Evolutionary conservation across 2,888 invertebrate species (phyloP).

Genomic region (Ennomos erosarius): DNA sequence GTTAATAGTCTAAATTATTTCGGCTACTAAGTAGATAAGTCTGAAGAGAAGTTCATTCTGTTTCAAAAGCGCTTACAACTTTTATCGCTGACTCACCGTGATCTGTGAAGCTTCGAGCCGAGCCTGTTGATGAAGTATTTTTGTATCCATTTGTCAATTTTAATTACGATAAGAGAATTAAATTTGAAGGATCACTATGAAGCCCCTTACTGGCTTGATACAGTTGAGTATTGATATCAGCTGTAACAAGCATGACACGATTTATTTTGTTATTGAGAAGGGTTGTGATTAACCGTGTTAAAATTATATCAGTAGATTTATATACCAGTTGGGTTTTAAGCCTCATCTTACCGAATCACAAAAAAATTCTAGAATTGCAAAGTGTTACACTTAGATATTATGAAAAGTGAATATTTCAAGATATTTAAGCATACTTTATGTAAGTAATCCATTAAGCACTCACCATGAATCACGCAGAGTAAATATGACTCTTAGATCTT

Average conservation of each 20-base stretch:
- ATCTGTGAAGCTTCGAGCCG: slow-evolving; percentile 50
- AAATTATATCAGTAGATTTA: neutral
- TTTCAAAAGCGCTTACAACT: slow-evolving; percentile 39
- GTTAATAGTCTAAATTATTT: slow-evolving; percentile 32
- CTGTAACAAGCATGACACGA: slow-evolving; percentile 23
- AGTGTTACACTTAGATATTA: too few relatives aligned
- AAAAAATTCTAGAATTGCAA: too few relatives aligned
- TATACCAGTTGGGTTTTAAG: neutral
- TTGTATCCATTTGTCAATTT: slow-evolving; percentile 66
- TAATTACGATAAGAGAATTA: slow-evolving; percentile 63
- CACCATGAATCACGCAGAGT: slow-evolving; percentile 29
- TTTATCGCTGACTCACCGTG: slow-evolving; percentile 63
- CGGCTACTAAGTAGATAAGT: slow-evolving; percentile 32
- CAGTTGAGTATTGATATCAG: slow-evolving; percentile 29
- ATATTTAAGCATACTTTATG: neutral
- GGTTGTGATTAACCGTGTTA: slow-evolving; percentile 8
- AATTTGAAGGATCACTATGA: slow-evolving; percentile 48
- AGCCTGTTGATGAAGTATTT: slow-evolving; percentile 58
- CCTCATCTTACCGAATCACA: too few relatives aligned
- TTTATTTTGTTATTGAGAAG: slow-evolving; percentile 18
- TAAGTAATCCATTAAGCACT: slow-evolving; percentile 9
- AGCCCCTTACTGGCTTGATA: slow-evolving; percentile 19
- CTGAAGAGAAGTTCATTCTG: slow-evolving; percentile 34
- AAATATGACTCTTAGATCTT: slow-evolving; percentile 21
- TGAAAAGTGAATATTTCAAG: too few relatives aligned